A percentile compares a stretch with the other conserved stretches of the same genome.
These are phyloP conservation scores for Diuraphis noxia DNA, from an alignment of 1,140 invertebrate genomes.

Conservation along the genomic window DNA sequence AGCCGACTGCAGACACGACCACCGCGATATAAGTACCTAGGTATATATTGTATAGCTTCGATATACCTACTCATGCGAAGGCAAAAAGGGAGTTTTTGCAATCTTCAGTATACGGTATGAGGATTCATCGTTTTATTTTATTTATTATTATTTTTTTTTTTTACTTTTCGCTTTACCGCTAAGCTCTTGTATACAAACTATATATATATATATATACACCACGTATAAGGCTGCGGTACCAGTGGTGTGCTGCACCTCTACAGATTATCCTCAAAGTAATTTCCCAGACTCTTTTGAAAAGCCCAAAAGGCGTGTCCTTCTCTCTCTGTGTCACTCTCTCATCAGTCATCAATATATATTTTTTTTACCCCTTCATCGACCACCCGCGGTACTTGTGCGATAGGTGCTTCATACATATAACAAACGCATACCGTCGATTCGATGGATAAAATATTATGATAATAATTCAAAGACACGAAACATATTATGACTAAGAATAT, in stretches of 20 bases:
- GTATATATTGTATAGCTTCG: background rate
- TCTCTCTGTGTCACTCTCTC: background rate
- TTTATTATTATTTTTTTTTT: conserved; percentile 17
- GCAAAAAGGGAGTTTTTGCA: background rate
- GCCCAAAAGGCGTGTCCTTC: background rate
- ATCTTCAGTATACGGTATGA: background rate
- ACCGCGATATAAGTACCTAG: too few species aligned
- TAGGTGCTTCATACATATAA: background rate
- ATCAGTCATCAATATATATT: background rate
- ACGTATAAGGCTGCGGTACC: background rate
- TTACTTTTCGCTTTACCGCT: background rate
- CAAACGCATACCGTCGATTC: background rate
- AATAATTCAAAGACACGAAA: background rate
- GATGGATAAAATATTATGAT: background rate
- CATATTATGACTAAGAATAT: background rate
- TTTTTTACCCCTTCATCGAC: background rate
- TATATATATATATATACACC: too few species aligned
- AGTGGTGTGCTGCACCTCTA: background rate
- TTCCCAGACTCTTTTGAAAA: conserved; percentile 36
- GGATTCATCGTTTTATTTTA: background rate
- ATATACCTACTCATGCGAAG: background rate
- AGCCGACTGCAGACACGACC: background rate
- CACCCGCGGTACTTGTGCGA: background rate
- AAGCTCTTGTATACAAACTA: background rate
- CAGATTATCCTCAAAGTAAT: conserved; percentile 48